phyloP scores from a whole-genome alignment of 2,113 vertebrate species.

The Hassar affinis region DNA sequence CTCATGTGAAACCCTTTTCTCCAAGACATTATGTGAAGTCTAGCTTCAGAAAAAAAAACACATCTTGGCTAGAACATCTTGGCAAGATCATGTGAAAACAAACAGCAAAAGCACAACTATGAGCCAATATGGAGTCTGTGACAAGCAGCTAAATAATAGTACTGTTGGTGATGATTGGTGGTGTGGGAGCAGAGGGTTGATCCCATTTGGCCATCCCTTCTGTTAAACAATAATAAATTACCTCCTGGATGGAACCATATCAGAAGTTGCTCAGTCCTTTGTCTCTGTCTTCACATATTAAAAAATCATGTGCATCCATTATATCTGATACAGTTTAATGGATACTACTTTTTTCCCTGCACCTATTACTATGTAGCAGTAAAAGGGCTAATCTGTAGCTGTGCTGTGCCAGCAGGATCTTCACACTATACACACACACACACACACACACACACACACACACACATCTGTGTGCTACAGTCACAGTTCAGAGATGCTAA shows the following conservation, averaged over 20 bases:
- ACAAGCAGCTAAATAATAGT: too few relatives aligned
- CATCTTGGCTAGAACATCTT: too few relatives aligned
- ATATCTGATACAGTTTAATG: constrained; percentile 6
- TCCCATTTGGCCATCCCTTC: too few relatives aligned
- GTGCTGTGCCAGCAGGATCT: constrained; percentile 20
- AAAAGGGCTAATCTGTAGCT: constrained; percentile 8
- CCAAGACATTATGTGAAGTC: too few relatives aligned
- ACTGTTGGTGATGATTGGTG: too few relatives aligned
- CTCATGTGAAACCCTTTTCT: too few relatives aligned
- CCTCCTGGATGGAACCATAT: neutral
- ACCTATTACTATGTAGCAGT: neutral
- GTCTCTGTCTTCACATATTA: neutral
- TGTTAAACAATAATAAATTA: too few relatives aligned
- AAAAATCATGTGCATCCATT: neutral
- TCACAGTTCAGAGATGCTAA: constrained; percentile 49
- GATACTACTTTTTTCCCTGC: neutral
- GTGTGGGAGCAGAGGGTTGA: too few relatives aligned
- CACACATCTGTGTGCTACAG: constrained; percentile 10
- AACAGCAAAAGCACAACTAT: too few relatives aligned
- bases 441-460: constrained; percentile 24
- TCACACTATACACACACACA: constrained; percentile 2
- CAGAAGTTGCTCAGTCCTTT: neutral
- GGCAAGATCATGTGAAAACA: too few relatives aligned
- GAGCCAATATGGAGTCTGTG: too few relatives aligned
- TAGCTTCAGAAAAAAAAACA: too few relatives aligned